Conservation (phyloP, 2,888 invertebrate species). For the Lysandra bellargus region DNA sequence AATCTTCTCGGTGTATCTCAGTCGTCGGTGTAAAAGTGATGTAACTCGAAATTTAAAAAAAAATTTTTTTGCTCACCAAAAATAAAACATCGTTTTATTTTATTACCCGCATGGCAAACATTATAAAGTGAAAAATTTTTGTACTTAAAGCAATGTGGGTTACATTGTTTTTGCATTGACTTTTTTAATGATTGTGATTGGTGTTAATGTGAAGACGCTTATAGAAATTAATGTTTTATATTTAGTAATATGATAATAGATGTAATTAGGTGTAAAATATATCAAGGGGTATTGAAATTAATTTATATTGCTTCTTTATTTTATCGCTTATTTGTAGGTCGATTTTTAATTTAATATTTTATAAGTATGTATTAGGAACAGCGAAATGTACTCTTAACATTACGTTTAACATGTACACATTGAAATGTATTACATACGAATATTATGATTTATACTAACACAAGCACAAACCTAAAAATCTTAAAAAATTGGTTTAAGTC, state of each 20-base stretch:
- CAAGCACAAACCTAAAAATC: not conserved
- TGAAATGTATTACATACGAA: not conserved
- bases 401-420: not conserved
- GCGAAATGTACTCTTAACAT: not conserved
- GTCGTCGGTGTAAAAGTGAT: conserved; percentile 7
- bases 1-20: not conserved
- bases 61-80: not conserved
- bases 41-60: not conserved
- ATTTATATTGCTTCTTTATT: not conserved
- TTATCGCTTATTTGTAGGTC: not conserved
- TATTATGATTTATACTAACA: not conserved
- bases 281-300: conserved; percentile 15
- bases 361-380: not conserved
- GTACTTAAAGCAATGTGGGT: not conserved
- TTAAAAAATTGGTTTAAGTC: not conserved
- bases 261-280: conserved; percentile 33
- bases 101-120: not conserved
- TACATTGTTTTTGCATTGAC: conserved; percentile 13
- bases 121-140: not conserved
- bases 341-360: not conserved
- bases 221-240: conserved; percentile 54
- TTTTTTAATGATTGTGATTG: conserved; percentile 56
- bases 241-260: conserved; percentile 38
- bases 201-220: conserved; percentile 78
- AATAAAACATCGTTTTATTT: not conserved